phyloP scores from a whole-genome alignment of 1,140 invertebrate genomes.

The Sesamia nonagrioides region DNA sequence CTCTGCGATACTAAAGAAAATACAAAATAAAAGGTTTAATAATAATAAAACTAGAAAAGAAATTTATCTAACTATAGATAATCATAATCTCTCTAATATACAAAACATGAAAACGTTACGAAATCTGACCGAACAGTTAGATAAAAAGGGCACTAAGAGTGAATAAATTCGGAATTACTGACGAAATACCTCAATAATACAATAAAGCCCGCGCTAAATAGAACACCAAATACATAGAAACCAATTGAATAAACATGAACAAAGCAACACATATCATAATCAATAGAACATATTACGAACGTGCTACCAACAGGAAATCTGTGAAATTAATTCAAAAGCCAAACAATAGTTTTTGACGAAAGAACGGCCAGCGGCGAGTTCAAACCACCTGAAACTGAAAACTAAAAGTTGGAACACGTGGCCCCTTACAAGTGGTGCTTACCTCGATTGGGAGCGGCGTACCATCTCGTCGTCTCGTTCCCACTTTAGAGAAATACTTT shows the following conservation, averaged over 20 bases:
- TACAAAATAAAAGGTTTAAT: too few species aligned
- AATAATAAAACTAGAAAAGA: too few species aligned
- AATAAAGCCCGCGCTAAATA: conserved; percentile 7
- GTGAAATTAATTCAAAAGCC: conserved; percentile 37
- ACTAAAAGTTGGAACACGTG: conserved; percentile 79
- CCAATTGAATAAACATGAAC: conserved; percentile 38
- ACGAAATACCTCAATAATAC: neutral
- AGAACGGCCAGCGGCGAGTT: conserved; percentile 51
- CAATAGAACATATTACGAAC: conserved; percentile 40
- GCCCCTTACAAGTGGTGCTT: conserved; percentile 75
- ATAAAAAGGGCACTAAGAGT: neutral
- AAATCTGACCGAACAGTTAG: neutral
- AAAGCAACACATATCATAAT: conserved; percentile 13
- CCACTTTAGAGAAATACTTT: conserved; percentile 80
- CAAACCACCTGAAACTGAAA: conserved; percentile 66
- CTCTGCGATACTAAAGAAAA: neutral
- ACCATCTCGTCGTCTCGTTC: conserved; percentile 82
- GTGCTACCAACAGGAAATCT: conserved; percentile 22
- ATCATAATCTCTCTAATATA: too few species aligned
- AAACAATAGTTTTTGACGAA: conserved; percentile 42
- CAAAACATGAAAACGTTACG: neutral
- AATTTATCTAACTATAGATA: too few species aligned
- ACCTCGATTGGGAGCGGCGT: conserved; percentile 76
- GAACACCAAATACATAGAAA: conserved; percentile 23
- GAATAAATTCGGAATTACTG: neutral